phyloP scores from a whole-genome alignment of 1,140 invertebrate species.

The Leptinotarsa undecemlineata region DNA sequence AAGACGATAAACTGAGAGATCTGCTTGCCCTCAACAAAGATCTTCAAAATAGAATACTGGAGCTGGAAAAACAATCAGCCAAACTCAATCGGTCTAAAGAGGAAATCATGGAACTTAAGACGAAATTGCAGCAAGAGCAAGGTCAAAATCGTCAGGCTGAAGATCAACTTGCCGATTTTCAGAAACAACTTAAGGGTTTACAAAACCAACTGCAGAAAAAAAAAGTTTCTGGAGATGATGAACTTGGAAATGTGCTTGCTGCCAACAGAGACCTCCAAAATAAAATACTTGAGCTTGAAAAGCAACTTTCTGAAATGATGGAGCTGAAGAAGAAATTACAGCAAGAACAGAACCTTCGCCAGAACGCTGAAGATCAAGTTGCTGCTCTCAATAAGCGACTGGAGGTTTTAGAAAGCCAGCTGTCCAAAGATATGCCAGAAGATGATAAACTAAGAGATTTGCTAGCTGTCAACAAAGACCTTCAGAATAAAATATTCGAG shows the following conservation, averaged over 20 bases:
- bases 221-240: background rate
- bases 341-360: background rate
- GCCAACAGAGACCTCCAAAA: background rate
- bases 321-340: background rate
- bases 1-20: background rate
- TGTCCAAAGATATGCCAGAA: background rate
- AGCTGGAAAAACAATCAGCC: too few relatives aligned
- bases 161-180: background rate
- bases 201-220: slow-evolving; percentile 8
- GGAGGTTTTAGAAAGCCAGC: slow-evolving; percentile 21
- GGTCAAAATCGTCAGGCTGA: background rate
- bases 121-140: background rate
- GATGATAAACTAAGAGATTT: slow-evolving; percentile 1
- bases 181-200: slow-evolving; percentile 25
- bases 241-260: background rate
- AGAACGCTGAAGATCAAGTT: background rate
- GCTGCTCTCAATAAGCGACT: slow-evolving; percentile 15
- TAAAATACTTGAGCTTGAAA: too few relatives aligned
- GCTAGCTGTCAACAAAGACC: slow-evolving; percentile 1
- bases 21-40: background rate
- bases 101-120: background rate
- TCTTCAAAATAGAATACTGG: too few relatives aligned
- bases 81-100: background rate
- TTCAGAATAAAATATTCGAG: too few relatives aligned
- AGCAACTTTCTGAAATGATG: background rate